These are phyloP conservation scores for Danionella dracula DNA, from an alignment of 2,797 vertebrate species.

Conservation along the genomic window DNA sequence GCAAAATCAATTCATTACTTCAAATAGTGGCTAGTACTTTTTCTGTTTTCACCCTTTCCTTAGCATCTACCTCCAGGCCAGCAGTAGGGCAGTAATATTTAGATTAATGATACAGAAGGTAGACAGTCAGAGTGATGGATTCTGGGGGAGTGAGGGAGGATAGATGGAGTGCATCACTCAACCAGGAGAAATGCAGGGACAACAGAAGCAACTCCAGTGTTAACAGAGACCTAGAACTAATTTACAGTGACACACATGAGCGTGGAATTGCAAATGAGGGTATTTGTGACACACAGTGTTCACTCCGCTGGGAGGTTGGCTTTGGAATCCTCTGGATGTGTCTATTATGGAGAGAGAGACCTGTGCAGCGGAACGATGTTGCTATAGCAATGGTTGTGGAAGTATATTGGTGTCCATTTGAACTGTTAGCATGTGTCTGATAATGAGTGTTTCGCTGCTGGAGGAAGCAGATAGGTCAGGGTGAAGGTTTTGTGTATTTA, in stretches of 20 bases:
- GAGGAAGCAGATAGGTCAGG: constrained; percentile 4
- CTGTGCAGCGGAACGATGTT: constrained; percentile 31
- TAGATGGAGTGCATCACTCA: background rate
- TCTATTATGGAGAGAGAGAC: constrained; percentile 46
- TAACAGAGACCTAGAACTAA: constrained; percentile 5
- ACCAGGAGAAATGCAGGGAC: background rate
- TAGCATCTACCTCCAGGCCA: background rate
- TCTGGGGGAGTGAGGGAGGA: background rate
- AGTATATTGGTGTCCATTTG: constrained; percentile 30
- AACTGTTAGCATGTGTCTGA: constrained; percentile 9
- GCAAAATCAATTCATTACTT: too few species aligned
- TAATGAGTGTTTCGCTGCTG: constrained; percentile 18
- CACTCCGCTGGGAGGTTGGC: constrained; percentile 14
- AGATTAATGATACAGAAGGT: background rate
- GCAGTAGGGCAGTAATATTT: background rate
- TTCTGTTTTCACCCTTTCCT: background rate
- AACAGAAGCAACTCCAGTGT: background rate
- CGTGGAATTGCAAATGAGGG: background rate
- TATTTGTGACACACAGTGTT: background rate
- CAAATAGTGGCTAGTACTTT: too few species aligned
- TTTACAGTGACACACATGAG: background rate
- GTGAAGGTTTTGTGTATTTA: constrained; percentile 4
- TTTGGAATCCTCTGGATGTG: background rate
- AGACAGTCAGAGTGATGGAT: background rate
- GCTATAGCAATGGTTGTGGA: constrained; percentile 42